phyloP scores from a whole-genome alignment of 2,113 vertebrate genomes.

The Edolisoma coerulescens region DNA sequence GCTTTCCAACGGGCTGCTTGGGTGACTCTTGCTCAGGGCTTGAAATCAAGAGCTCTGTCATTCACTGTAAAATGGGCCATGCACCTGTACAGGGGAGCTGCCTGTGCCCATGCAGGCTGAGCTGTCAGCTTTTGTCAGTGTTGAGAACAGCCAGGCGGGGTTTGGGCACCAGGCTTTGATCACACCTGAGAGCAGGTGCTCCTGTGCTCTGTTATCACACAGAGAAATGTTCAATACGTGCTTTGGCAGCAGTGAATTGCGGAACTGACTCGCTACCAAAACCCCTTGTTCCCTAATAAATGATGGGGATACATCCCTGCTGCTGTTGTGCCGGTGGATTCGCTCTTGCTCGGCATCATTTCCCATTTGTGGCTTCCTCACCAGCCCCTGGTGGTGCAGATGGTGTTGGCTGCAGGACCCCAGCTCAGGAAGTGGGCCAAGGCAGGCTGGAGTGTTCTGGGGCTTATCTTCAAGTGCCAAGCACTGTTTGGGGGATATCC shows the following conservation, averaged over 20 bases:
- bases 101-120: neutral
- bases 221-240: neutral
- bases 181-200: neutral
- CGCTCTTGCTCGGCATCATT: accelerated
- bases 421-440: neutral
- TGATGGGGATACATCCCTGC: neutral
- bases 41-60: neutral
- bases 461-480: neutral
- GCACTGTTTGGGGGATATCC: neutral
- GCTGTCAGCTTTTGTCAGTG: neutral
- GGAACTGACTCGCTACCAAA: neutral
- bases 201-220: neutral
- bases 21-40: neutral
- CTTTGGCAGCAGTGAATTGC: neutral
- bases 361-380: neutral
- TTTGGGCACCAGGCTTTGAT: neutral
- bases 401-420: neutral
- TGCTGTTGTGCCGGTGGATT: neutral
- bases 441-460: neutral
- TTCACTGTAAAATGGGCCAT: accelerated
- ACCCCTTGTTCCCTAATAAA: accelerated
- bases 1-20: neutral
- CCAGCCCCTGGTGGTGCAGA: neutral
- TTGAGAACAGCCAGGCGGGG: neutral
- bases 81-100: neutral